These are phyloP conservation scores for Blastomussa wellsi DNA, from an alignment of 92 coral and sea anemone species.

Conservation along the genomic window DNA sequence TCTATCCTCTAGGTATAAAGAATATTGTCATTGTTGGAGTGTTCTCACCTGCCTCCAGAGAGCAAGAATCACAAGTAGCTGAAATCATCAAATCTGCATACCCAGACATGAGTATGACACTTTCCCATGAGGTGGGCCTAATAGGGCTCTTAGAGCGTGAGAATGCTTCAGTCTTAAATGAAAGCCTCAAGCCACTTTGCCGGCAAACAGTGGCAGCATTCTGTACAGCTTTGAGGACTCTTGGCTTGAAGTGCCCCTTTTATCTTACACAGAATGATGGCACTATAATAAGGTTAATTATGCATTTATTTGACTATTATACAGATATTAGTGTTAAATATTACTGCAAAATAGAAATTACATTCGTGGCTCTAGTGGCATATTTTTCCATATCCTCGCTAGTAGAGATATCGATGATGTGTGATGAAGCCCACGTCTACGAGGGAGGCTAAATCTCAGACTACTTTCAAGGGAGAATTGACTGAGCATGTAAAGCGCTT, in stretches of 20 bases:
- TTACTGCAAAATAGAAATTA: too few relatives aligned
- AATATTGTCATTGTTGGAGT: constrained; percentile 86
- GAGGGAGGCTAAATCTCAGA: too few relatives aligned
- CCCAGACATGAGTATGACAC: constrained; percentile 81
- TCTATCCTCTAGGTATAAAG: constrained; percentile 54
- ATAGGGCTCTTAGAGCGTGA: constrained; percentile 91
- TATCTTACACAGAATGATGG: constrained; percentile 98
- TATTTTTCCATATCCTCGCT: too few relatives aligned
- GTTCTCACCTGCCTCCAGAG: constrained; percentile 74
- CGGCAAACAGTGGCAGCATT: constrained; percentile 72
- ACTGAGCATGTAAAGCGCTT: too few relatives aligned
- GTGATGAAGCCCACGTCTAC: too few relatives aligned
- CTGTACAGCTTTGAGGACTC: constrained; percentile 55
- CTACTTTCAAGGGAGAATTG: too few relatives aligned
- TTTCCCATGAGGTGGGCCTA: constrained; percentile 82
- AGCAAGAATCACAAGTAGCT: constrained; percentile 76
- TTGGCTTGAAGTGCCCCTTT: constrained; percentile 84
- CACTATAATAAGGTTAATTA: constrained; percentile 75
- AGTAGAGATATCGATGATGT: too few relatives aligned
- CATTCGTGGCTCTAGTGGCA: too few relatives aligned
- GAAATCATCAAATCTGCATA: constrained; percentile 51
- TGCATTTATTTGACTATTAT: too few relatives aligned
- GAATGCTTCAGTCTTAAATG: constrained; percentile 92
- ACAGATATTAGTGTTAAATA: too few relatives aligned
- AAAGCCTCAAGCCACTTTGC: constrained; percentile 89